phyloP scores from a whole-genome alignment of 1,140 invertebrate species.

The Drosophila gunungcola region DNA sequence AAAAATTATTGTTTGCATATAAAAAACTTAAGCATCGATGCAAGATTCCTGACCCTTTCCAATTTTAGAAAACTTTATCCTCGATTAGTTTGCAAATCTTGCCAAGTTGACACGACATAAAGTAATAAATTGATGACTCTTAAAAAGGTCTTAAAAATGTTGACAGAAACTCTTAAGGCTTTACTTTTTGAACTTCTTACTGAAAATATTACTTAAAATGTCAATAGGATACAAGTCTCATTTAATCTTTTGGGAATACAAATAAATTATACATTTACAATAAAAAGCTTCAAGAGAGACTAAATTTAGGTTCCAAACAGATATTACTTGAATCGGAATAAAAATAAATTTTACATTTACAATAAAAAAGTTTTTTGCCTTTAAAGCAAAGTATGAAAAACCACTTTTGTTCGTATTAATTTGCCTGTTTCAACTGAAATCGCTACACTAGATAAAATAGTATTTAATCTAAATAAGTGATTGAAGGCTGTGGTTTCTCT shows the following conservation, averaged over 20 bases:
- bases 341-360: too few species aligned
- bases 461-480: neutral
- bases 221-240: too few species aligned
- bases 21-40: neutral
- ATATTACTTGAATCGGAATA: too few species aligned
- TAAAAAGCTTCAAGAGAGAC: too few species aligned
- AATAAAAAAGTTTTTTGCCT: too few species aligned
- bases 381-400: neutral
- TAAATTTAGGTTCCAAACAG: too few species aligned
- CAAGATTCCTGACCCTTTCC: neutral
- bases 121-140: neutral
- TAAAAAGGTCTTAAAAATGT: neutral
- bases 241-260: too few species aligned
- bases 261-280: too few species aligned
- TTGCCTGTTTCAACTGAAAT: neutral
- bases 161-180: neutral
- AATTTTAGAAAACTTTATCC: neutral
- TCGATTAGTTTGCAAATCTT: constrained; percentile 1
- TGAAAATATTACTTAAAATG: neutral
- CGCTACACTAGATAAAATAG: neutral
- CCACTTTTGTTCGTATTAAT: neutral
- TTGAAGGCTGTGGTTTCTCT: neutral
- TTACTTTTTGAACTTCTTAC: neutral
- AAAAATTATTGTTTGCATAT: neutral
- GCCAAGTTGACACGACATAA: neutral